Evolutionary conservation across 2,888 invertebrate species (phyloP), one percentile per base, ranked within the genome.

Genomic region (Agonopterix heracliana): DNA sequence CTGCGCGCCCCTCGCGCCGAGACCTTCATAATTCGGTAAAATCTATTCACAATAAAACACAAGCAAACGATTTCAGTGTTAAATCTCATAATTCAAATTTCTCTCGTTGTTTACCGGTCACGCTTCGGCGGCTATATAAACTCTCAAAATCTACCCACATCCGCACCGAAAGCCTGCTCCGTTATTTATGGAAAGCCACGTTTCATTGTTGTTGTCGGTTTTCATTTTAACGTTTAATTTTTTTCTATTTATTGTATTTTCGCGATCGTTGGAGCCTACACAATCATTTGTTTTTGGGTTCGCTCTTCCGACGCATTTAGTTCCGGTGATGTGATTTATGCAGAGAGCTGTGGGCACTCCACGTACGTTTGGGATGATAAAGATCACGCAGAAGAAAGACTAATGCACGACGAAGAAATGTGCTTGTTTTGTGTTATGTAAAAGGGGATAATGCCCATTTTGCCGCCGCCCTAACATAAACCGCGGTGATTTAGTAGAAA

Each of bases 161-260:
- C 81, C 82, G 79, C 77, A 77, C 77, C 76, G 79, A 83, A 81
- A 81, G 81, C 80, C 77, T 81, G 79, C 79, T 81, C 69, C 66
- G 81, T 87, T 86, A 83, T 87, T 86, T 84, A 86, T 84, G 82
- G 74, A 76, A 77, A 81, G 75, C 81, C 73, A 77, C 76, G 80
- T 81, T 84, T 81, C 82, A 82, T 86, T 84, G 80, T 85, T 83
- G 78, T 78, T 83, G 83, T 81, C 73, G 74, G 75, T 79, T 81
- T 82, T 78, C 76, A 81, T 84, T 85, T 81, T 71, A 75, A 74
- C 78, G 76, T 76, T 81, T 76, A 81, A 74, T 80, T 81, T 84
- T 79, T 79, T 78, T 72, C 74, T 76, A 66, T 72, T 76, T 78
- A 74, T 77, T 76, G 66, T 78, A 71, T 78, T 78, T 74, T 76